Evolutionary conservation across 2,113 vertebrate species (phyloP).

Genomic region (Perognathus longimembris): DNA sequence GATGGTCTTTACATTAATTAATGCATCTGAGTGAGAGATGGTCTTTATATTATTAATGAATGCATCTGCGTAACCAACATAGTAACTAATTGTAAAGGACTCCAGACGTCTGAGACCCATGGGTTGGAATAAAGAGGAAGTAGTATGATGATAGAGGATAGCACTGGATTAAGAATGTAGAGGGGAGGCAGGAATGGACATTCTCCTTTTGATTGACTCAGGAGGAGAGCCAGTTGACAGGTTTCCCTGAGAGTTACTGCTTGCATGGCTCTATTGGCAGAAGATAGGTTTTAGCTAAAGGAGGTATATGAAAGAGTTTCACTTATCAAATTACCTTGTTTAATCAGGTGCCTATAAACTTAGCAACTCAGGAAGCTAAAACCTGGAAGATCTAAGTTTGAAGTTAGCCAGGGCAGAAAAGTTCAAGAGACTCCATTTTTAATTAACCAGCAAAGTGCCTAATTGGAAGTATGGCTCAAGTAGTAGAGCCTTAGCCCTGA

Average conservation of each 20-base stretch:
- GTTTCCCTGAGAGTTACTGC: not conserved
- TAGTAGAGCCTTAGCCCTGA: too few species aligned
- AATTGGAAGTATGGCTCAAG: too few species aligned
- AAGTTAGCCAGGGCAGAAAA: too few species aligned
- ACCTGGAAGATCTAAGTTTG: too few species aligned
- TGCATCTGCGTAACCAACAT: not conserved
- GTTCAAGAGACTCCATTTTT: too few species aligned
- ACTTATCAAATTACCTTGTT: not conserved
- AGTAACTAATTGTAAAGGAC: not conserved
- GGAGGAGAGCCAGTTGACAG: not conserved
- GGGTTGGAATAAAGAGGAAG: not conserved
- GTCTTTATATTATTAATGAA: not conserved
- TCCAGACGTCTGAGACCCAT: not conserved
- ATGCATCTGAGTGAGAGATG: not conserved
- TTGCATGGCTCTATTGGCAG: not conserved
- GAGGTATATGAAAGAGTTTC: not conserved
- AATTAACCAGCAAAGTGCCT: too few species aligned
- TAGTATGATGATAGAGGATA: not conserved
- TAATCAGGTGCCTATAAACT: too few species aligned
- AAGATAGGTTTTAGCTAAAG: not conserved
- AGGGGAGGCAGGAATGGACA: not conserved
- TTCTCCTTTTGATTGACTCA: not conserved
- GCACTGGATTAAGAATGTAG: not conserved
- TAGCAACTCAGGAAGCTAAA: too few species aligned
- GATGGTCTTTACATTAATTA: slow-evolving; percentile 5